Base-by-base conservation (phyloP, 2,888 invertebrate genomes). In the Rhagium mordax region DNA sequence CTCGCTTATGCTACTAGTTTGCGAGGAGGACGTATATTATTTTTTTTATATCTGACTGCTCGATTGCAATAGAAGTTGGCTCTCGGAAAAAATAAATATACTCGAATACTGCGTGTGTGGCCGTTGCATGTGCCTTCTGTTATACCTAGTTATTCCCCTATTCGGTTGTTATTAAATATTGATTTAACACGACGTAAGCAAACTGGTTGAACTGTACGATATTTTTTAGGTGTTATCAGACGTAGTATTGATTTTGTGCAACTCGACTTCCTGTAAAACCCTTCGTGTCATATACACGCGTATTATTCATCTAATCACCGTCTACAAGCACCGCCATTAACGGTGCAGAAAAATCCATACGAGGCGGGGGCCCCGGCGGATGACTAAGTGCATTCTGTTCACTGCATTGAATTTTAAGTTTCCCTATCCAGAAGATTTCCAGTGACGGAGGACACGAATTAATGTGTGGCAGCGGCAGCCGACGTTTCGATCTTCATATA, bases 201-300 rank as follows among this genome's bases (percentile, higher is more conserved):
- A 16, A 59, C 18, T 16, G 15, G 29, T 15, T 59, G n/a, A 59
- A n/a, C 7, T 59, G 15, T 57, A 2, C n/a, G 2, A 51, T 7
- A 53, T 8, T 21, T 21, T 13, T 33, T 33, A 33, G 33, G 29
- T 15, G 4, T 59, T 59, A 59, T 59, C 57, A 59, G 27, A 29
- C 29, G 16, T 16, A 59, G 16, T 59, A 59, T 59, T 59, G 57
- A 59, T 59, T 59, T 59, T 59, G 16, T 59, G 29, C 15, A 59
- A 59, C 16, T 10, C 33, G 1, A 33, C 27, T 59, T 29, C 57
- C 29, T 15, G 29, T 29, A 15, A n/a, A 53, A 59, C 7, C 29
- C 16, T 29, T n/a, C 16, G 29, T 59, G 57, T n/a, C 57, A 29
- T 29, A 24, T 59, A 29, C 57, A 15, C 57, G 57, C 29, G 24